Conservation (phyloP, 1,140 invertebrate genomes). For the Papilio polyxenes region DNA sequence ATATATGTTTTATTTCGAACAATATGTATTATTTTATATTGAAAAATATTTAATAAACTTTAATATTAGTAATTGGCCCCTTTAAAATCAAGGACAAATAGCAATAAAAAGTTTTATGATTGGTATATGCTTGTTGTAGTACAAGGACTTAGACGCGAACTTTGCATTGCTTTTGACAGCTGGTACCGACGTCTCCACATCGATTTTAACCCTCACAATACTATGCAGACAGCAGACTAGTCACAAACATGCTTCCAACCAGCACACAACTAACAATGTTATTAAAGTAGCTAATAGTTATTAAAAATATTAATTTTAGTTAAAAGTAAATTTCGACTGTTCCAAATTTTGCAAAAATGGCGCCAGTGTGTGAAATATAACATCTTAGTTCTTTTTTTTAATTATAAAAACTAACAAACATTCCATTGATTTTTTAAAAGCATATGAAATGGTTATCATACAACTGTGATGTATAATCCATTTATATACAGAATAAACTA, state of each 20-base stretch:
- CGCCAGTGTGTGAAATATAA: too few species aligned
- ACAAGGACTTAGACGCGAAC: slow-evolving; percentile 59
- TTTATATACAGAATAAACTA: background rate
- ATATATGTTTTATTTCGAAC: too few species aligned
- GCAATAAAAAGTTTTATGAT: slow-evolving; percentile 66
- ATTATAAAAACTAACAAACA: too few species aligned
- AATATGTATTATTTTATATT: background rate
- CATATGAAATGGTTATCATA: too few species aligned
- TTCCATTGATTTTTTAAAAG: too few species aligned
- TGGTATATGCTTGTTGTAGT: slow-evolving; percentile 67
- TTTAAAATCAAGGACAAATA: slow-evolving; percentile 62
- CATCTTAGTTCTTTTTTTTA: too few species aligned
- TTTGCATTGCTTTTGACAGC: slow-evolving; percentile 37
- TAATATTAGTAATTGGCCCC: background rate
- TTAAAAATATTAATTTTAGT: slow-evolving; percentile 37
- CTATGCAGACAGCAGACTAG: slow-evolving; percentile 57
- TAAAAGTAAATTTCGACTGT: background rate
- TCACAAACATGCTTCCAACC: slow-evolving; percentile 57
- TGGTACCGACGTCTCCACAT: slow-evolving; percentile 72
- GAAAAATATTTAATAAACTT: background rate
- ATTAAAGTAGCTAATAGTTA: slow-evolving; percentile 37
- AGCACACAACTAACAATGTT: slow-evolving; percentile 54
- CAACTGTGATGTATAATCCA: background rate
- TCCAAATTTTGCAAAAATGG: background rate
- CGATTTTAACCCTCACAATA: slow-evolving; percentile 60